Evolutionary conservation across 2,113 vertebrate genomes (phyloP).

Genomic region (Oxygymnocypris stewartii): DNA sequence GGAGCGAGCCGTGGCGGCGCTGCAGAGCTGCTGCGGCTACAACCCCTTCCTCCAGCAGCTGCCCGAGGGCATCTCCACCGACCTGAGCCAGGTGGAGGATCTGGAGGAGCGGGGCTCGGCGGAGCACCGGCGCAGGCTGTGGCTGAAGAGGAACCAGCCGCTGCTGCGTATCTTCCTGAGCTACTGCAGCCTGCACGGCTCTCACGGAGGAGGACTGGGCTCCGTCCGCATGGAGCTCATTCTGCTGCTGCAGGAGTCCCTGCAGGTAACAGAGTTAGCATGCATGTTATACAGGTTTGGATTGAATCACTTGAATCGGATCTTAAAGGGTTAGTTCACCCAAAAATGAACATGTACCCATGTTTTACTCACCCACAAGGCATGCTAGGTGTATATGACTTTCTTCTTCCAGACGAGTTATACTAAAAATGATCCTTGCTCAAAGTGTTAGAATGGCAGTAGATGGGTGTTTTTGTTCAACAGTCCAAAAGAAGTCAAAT

Average conservation of each 20-base stretch:
- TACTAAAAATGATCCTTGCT: too few relatives aligned
- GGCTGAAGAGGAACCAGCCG: conserved; percentile 94
- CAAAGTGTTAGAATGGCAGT: too few relatives aligned
- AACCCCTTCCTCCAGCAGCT: conserved; percentile 77
- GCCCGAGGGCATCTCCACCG: conserved; percentile 62
- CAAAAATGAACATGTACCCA: too few relatives aligned
- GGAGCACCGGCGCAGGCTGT: conserved; percentile 77
- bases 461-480: too few relatives aligned
- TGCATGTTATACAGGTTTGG: too few relatives aligned
- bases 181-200: conserved; percentile 95
- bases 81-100: conserved; percentile 64
- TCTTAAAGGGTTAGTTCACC: too few relatives aligned
- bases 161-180: conserved; percentile 96
- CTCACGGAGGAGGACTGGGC: conserved; percentile 94
- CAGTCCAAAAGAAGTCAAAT: too few relatives aligned
- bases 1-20: conserved; percentile 91
- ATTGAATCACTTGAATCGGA: too few relatives aligned
- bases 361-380: too few relatives aligned
- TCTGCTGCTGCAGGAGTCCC: conserved; percentile 94
- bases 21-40: conserved; percentile 90
- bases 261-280: conserved; percentile 83
- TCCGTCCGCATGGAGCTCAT: conserved; percentile 98
- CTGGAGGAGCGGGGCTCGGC: conserved; percentile 60
- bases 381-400: too few relatives aligned
- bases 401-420: too few relatives aligned